Evolutionary conservation across 2,888 invertebrate species (phyloP).

Genomic region (Zygaena filipendulae): DNA sequence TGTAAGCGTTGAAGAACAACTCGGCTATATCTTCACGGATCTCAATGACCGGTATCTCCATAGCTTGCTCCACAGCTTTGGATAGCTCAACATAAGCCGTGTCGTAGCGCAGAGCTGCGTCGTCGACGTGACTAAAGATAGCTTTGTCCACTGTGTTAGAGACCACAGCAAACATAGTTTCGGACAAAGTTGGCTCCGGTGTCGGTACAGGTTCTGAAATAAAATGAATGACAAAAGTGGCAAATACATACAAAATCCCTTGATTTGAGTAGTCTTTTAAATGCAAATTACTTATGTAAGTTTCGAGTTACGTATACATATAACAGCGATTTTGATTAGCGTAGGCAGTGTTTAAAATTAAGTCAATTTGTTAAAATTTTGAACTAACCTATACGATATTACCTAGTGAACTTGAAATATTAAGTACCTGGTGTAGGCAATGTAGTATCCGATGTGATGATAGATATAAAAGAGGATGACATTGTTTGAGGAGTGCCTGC

Average conservation of each 20-base stretch:
- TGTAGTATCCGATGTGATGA: constrained; percentile 42
- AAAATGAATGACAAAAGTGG: background rate
- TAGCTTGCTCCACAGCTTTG: constrained; percentile 44
- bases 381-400: too few species aligned
- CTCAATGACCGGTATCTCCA: constrained; percentile 50
- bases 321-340: background rate
- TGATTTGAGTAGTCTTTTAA: too few species aligned
- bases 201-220: constrained; percentile 35
- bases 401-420: too few species aligned
- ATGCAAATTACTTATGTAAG: too few species aligned
- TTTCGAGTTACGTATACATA: too few species aligned
- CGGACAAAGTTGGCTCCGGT: constrained; percentile 39
- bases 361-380: too few species aligned
- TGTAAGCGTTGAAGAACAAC: constrained; percentile 33
- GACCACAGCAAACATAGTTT: constrained; percentile 29
- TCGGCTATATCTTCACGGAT: constrained; percentile 39
- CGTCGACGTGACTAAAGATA: constrained; percentile 33
- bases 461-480: constrained; percentile 50
- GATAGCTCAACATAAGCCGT: constrained; percentile 45
- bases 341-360: too few species aligned
- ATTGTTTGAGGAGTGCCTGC: constrained; percentile 25
- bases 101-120: constrained; percentile 35
- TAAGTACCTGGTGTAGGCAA: constrained; percentile 48
- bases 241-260: too few species aligned
- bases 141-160: constrained; percentile 49